A percentile compares a stretch with the other conserved stretches of the same genome.
These are phyloP conservation scores for Ricordea florida DNA, from an alignment of 92 coral and sea anemone genomes.

Conservation along the genomic window DNA sequence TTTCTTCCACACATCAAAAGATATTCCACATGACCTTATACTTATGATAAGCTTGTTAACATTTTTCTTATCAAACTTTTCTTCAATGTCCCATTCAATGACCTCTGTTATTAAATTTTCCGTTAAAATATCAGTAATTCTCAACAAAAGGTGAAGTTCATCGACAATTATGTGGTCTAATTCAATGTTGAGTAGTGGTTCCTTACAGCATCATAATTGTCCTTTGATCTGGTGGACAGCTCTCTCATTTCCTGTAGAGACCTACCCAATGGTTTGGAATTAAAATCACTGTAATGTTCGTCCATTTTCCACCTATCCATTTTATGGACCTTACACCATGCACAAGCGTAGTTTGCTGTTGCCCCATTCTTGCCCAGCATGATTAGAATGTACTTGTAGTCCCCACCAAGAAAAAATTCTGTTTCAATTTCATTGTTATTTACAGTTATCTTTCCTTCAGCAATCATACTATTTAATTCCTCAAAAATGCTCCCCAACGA, in stretches of 20 bases:
- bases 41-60: no score
- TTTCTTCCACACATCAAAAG: no score
- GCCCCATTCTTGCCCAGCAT: conserved; percentile 27
- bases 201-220: conserved; percentile 27
- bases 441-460: conserved; percentile 2
- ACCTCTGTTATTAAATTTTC: no score
- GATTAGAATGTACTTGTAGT: conserved; percentile 10
- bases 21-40: no score
- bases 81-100: no score
- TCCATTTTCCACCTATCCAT: background rate
- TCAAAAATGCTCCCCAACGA: conserved; percentile 30
- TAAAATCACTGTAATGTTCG: conserved; percentile 4
- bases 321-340: background rate
- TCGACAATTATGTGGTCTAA: conserved; percentile 52
- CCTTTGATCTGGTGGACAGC: background rate
- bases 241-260: conserved; percentile 37
- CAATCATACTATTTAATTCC: conserved; percentile 38
- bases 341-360: background rate
- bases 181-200: conserved; percentile 49
- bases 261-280: no score
- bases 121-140: background rate
- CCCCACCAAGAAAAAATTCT: conserved; percentile 42
- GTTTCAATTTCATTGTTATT: background rate
- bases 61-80: no score
- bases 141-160: no score